A percentile compares a stretch with the other conserved stretches of the same genome.
Conservation (phyloP, 2,797 vertebrate species). For the Sebastes ruberrimus region DNA sequence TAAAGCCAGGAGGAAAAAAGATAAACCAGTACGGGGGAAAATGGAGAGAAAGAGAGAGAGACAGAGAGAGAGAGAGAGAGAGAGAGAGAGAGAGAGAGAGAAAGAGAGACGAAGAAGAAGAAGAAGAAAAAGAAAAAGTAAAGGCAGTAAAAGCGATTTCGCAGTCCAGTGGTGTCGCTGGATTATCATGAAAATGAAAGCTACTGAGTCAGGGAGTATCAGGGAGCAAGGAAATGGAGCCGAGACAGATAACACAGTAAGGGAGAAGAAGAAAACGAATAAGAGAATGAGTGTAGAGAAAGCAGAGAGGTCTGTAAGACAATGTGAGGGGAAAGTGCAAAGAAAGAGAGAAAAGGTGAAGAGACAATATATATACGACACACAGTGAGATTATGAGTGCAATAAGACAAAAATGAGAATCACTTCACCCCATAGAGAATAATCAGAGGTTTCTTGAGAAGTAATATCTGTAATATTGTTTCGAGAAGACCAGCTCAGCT, state of each 20-base stretch:
- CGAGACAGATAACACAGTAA: constrained; percentile 81
- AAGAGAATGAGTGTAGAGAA: constrained; percentile 64
- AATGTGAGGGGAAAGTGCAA: constrained; percentile 75
- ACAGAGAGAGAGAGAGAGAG: not conserved
- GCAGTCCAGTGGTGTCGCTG: constrained; percentile 83
- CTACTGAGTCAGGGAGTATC: constrained; percentile 83
- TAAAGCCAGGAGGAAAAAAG: constrained; percentile 82
- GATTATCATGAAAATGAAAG: constrained; percentile 89
- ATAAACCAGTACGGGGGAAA: constrained; percentile 72
- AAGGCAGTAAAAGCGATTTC: constrained; percentile 80
- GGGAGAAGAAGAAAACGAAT: constrained; percentile 70
- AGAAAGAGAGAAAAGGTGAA: constrained; percentile 76
- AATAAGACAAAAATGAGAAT: constrained; percentile 81
- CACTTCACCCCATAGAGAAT: constrained; percentile 77
- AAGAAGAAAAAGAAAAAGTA: constrained; percentile 26
- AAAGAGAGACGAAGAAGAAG: not conserved
- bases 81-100: not conserved
- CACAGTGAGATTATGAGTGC: constrained; percentile 76
- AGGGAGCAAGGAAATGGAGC: constrained; percentile 82
- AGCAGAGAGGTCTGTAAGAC: constrained; percentile 74
- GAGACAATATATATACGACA: constrained; percentile 82
- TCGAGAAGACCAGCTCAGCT: constrained; percentile 67
- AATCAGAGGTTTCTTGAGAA: constrained; percentile 77
- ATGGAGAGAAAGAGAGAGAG: constrained; percentile 7
- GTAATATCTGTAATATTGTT: constrained; percentile 81